Evolutionary conservation across 2,888 invertebrate genomes (phyloP).

Genomic region (Loripinus fragilis): DNA sequence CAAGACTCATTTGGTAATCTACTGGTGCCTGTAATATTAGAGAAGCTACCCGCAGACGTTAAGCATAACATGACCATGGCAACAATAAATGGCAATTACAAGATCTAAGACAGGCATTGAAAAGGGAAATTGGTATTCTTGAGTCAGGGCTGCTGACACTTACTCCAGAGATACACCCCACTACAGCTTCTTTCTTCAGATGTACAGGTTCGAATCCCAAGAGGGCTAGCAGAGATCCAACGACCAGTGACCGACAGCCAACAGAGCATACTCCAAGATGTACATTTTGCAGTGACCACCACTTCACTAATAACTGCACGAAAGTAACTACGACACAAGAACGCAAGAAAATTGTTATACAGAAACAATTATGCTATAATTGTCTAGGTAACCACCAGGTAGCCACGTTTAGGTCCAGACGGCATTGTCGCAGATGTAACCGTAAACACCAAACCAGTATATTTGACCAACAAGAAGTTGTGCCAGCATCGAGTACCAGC

Average conservation of each 20-base stretch:
- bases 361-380: constrained; percentile 22
- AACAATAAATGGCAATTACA: constrained; percentile 15
- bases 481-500: background rate
- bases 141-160: background rate
- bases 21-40: constrained; percentile 31
- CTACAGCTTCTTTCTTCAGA: no score
- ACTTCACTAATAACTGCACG: no score
- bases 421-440: background rate
- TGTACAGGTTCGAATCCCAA: background rate
- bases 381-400: constrained; percentile 4
- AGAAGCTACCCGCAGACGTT: constrained; percentile 29
- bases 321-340: background rate
- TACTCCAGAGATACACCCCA: background rate
- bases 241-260: no score
- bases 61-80: constrained; percentile 19
- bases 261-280: no score
- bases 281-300: no score
- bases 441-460: constrained; percentile 19
- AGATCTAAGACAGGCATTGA: background rate
- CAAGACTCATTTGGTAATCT: constrained; percentile 30
- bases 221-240: background rate
- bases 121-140: background rate
- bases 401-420: background rate
- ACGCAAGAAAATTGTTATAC: background rate
- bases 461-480: background rate